Percentiles rank a stretch among this genome's conserved stretches.
Evolutionary conservation across 2,113 vertebrate species (phyloP).

Genomic region (Labeo catla): DNA sequence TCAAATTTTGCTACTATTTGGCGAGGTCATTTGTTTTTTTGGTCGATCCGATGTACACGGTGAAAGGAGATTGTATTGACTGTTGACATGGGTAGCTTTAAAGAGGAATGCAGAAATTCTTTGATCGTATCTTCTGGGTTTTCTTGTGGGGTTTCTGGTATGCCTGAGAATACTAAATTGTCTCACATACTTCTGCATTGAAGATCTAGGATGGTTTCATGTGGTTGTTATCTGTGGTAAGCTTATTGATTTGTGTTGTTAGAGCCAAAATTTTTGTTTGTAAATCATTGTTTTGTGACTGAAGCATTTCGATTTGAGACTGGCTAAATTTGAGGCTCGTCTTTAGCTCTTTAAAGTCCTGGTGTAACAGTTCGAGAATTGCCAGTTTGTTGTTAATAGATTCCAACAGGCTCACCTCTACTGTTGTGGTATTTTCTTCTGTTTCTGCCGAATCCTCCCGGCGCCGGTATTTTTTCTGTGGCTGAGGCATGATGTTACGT

Average conservation of each 20-base stretch:
- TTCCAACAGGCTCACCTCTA: neutral
- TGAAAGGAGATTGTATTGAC: neutral
- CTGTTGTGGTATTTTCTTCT: neutral
- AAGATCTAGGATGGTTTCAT: neutral
- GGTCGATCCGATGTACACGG: too few species aligned
- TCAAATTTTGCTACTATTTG: too few species aligned
- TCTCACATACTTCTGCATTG: neutral
- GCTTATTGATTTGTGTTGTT: neutral
- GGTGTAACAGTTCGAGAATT: neutral
- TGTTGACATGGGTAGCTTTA: neutral
- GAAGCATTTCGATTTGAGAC: neutral
- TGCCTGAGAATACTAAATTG: neutral
- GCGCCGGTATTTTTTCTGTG: neutral
- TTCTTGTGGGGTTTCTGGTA: too few species aligned
- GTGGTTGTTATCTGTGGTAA: neutral
- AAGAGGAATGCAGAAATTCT: too few species aligned
- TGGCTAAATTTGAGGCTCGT: neutral
- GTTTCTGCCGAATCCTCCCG: neutral
- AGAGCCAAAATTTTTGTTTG: neutral
- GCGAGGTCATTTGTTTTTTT: too few species aligned
- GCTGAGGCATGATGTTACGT: neutral
- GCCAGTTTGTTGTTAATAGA: too few species aligned
- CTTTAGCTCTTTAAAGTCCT: neutral
- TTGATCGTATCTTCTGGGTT: too few species aligned
- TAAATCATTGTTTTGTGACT: neutral